Conservation (phyloP, 2,113 vertebrate species). For the Oryzias melastigma region DNA sequence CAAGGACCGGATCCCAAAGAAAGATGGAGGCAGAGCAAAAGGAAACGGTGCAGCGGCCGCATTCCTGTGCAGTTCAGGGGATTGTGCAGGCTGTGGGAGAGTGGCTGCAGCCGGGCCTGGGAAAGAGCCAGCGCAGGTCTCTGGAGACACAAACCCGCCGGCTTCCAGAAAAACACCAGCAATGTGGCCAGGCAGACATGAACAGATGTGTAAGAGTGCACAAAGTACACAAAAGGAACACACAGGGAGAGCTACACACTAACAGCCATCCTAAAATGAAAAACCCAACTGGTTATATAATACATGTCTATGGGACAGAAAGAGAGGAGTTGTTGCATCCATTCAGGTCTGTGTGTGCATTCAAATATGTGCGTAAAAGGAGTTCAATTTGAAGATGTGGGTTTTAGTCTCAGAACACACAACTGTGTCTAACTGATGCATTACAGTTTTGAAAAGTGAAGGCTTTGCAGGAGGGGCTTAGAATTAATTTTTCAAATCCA, state of each 20-base stretch:
- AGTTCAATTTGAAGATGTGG: too few species aligned
- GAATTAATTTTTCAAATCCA: too few species aligned
- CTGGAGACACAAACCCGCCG: slow-evolving; percentile 37
- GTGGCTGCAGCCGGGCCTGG: slow-evolving; percentile 52
- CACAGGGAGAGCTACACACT: slow-evolving; percentile 6
- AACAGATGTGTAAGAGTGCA: slow-evolving; percentile 51
- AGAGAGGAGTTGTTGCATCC: too few species aligned
- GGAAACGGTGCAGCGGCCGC: slow-evolving; percentile 27
- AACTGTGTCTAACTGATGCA: too few species aligned
- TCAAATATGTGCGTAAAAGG: too few species aligned
- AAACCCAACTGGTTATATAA: slow-evolving; percentile 6
- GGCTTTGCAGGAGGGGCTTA: too few species aligned
- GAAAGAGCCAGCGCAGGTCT: slow-evolving; percentile 55
- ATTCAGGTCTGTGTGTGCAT: neutral
- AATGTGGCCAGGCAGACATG: slow-evolving; percentile 38
- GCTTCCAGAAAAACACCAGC: slow-evolving; percentile 50
- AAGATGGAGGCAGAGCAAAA: neutral
- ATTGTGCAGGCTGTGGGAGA: slow-evolving; percentile 62
- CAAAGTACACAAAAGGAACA: slow-evolving; percentile 23
- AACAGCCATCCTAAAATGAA: neutral
- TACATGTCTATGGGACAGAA: neutral
- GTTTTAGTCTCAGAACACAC: too few species aligned
- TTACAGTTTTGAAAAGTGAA: too few species aligned
- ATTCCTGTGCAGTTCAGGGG: slow-evolving; percentile 54
- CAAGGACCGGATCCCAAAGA: neutral